Percentiles rank a stretch among this genome's conserved stretches.
phyloP scores from a whole-genome alignment of 64 coral and sea anemone species.

The Stichodactyla helianthus region DNA sequence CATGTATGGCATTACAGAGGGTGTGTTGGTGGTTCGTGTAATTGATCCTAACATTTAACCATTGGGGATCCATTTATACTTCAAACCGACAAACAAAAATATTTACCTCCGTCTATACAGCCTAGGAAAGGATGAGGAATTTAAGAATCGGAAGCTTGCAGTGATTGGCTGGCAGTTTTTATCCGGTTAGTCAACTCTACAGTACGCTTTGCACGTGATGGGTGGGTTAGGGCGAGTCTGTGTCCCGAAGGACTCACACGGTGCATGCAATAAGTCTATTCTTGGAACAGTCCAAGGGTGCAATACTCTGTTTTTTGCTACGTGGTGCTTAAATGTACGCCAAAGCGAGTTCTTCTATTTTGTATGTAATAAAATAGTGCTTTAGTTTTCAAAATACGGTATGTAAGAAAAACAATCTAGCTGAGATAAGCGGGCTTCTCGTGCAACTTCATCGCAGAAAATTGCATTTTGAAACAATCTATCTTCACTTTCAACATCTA shows the following conservation, averaged over 20 bases:
- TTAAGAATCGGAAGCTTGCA: background rate
- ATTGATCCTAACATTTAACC: background rate
- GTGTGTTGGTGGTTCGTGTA: background rate
- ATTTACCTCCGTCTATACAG: background rate
- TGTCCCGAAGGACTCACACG: background rate
- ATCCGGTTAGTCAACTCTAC: background rate
- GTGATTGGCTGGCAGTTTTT: background rate
- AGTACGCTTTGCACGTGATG: background rate
- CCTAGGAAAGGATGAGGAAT: background rate
- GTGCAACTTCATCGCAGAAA: background rate
- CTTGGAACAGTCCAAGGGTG: background rate
- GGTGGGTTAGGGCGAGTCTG: background rate
- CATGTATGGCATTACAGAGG: background rate
- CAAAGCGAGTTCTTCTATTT: background rate
- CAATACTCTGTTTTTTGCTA: background rate
- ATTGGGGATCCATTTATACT: background rate
- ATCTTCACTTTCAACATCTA: background rate
- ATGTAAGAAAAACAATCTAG: background rate
- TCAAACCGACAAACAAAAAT: background rate
- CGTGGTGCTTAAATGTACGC: background rate
- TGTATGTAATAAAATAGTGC: background rate
- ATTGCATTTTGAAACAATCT: background rate
- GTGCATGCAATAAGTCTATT: background rate
- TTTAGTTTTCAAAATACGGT: background rate
- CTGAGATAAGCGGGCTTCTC: background rate